A percentile compares a stretch with the other conserved stretches of the same genome.
phyloP scores from a whole-genome alignment of 92 coral and sea anemone species.

The Umimayanthus kanabou region DNA sequence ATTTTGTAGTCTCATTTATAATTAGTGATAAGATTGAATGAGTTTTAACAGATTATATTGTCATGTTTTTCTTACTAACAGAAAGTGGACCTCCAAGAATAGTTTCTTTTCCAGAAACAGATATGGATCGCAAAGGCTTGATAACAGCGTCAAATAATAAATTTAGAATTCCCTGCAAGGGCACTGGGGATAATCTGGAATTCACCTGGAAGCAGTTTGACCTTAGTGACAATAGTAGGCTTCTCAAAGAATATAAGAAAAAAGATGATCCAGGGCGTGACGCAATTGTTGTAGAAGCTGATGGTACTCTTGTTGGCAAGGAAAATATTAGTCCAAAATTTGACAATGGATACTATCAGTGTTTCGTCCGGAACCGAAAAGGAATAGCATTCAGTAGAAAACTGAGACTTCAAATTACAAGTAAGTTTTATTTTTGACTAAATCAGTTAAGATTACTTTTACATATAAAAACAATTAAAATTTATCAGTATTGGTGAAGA shows the following conservation, averaged over 20 bases:
- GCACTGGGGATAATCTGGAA: background rate
- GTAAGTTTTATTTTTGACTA: background rate
- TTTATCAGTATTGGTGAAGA: too few species aligned
- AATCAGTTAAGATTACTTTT: too few species aligned
- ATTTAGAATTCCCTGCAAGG: conserved; percentile 30
- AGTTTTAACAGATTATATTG: too few species aligned
- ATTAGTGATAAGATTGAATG: too few species aligned
- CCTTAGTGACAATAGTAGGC: background rate
- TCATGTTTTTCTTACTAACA: background rate
- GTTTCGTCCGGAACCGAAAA: conserved; percentile 1
- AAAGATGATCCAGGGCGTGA: background rate
- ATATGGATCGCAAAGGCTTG: conserved; percentile 6
- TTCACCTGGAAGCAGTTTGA: conserved; percentile 30
- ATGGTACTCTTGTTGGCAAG: conserved; percentile 15
- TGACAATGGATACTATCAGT: conserved; percentile 24
- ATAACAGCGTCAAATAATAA: background rate
- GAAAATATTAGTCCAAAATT: background rate
- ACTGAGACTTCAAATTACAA: conserved; percentile 17
- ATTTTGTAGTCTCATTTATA: too few species aligned
- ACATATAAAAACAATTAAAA: too few species aligned
- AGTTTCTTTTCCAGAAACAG: background rate
- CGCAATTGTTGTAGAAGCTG: background rate
- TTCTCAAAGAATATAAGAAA: too few species aligned
- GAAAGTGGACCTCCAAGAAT: background rate
- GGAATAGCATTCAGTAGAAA: conserved; percentile 28